Evolutionary conservation across 1,140 invertebrate species (phyloP), one percentile per base, ranked within the genome.

Genomic region (Philotrypesis tridentata): DNA sequence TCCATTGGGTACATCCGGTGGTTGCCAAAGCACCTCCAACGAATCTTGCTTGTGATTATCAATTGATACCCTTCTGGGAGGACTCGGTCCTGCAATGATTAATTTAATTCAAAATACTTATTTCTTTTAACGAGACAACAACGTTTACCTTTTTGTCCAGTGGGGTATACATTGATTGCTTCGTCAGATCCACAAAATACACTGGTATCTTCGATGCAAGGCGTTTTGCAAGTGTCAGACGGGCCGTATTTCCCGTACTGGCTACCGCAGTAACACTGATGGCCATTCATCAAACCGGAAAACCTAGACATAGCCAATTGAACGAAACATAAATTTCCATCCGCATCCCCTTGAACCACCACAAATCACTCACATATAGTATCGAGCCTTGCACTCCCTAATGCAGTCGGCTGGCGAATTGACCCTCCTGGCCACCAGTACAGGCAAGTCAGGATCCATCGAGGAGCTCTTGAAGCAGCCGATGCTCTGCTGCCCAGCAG

Each of bases 1-100:
- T 21, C 95, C 95, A 89, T 95, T 95, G 4, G 93, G 90, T 78
- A 93, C 89, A 25, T 89, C 76, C 0, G 95, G 95, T 25, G 91
- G 91, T 29, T 88, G 83, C 95, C 95, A 96, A 1, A 87, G 90
- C 72, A 91, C 73, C 61, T 84, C 40, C 0, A 91, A 81, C 55
- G 83, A 84, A 55, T 84, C 83, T 61, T 82, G 78, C 25, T 83
- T 79, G 27, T 79, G 87, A 8, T 83, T 74, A 8, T 67, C 79
- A 29, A 90, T 80, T 48, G 83, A 43, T 25, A 88, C 73, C 48
- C 78, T 63, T 74, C 88, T 86, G 29, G 89, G 89, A 79, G 89
- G 89, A 86, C 90, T 90, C 23, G 90, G 87, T 82, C 88, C 89
- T 90, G 33, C 9, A 75, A 82, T 68, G 0, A 67, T 33, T 76